A percentile compares a stretch with the other conserved stretches of the same genome.
Evolutionary conservation across 2,888 invertebrate genomes (phyloP).

Genomic region (Osmoderma eremita): DNA sequence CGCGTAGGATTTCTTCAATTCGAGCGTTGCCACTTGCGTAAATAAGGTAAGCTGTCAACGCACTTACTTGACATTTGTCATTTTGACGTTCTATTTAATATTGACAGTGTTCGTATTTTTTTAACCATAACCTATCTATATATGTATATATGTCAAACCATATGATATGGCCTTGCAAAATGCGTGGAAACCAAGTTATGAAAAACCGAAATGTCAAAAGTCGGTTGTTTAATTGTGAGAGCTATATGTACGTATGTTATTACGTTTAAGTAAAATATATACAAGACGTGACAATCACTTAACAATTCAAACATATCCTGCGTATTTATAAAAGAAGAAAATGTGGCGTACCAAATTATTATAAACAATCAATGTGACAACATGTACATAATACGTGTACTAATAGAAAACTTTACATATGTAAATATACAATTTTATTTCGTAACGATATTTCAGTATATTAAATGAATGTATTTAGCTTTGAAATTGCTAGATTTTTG

Average conservation of each 20-base stretch:
- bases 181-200: neutral
- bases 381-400: conserved; percentile 13
- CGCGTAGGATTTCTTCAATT: too few relatives aligned
- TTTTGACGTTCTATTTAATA: too few relatives aligned
- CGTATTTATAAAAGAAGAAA: neutral
- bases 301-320: neutral
- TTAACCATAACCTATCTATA: too few relatives aligned
- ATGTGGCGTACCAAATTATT: neutral
- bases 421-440: conserved; percentile 34
- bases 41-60: too few relatives aligned
- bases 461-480: conserved; percentile 40
- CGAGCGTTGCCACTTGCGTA: too few relatives aligned
- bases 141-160: too few relatives aligned
- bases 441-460: conserved; percentile 19
- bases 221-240: too few relatives aligned
- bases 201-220: too few relatives aligned
- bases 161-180: too few relatives aligned
- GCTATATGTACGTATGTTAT: neutral
- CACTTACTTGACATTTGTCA: too few relatives aligned
- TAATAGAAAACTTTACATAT: conserved; percentile 10
- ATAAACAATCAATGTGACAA: conserved; percentile 29
- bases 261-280: neutral
- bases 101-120: too few relatives aligned
- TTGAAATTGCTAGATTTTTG: conserved; percentile 33
- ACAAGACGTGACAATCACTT: neutral